phyloP scores from a whole-genome alignment of 2,888 invertebrate genomes.

The Hanleya hanleyi region DNA sequence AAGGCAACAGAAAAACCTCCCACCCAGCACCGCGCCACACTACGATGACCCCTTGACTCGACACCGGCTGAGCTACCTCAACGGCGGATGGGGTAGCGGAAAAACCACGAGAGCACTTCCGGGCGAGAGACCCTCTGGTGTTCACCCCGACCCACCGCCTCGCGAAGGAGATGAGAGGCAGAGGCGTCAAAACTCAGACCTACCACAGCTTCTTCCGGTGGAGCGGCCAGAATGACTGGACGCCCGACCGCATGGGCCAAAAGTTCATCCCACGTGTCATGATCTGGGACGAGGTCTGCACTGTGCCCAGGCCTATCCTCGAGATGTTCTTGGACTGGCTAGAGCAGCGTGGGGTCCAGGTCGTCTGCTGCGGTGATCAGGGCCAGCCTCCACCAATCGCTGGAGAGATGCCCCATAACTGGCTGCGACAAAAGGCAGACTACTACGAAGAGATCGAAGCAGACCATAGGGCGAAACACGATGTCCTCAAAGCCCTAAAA shows the following conservation, averaged over 20 bases:
- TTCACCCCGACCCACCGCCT: neutral
- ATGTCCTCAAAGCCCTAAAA: neutral
- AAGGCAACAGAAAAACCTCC: neutral
- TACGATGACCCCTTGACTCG: neutral
- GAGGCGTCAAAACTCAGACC: constrained; percentile 14
- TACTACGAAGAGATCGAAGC: constrained; percentile 9
- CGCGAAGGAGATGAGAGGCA: constrained; percentile 16
- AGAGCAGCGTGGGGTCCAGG: constrained; percentile 8
- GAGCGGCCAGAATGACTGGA: neutral
- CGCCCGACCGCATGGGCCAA: constrained; percentile 13
- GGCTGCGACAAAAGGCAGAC: constrained; percentile 1
- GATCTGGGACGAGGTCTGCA: neutral
- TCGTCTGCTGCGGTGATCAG: constrained; percentile 21
- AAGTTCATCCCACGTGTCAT: constrained; percentile 16
- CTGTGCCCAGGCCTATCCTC: constrained; percentile 2
- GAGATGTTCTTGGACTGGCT: constrained; percentile 21
- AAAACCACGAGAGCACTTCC: constrained; percentile 8
- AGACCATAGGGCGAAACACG: neutral
- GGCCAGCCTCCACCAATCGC: constrained; percentile 21
- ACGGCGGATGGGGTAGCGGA: neutral
- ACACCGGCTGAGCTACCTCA: neutral
- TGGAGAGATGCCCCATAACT: constrained; percentile 14
- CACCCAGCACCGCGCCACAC: neutral
- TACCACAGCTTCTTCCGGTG: constrained; percentile 4
- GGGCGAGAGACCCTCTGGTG: constrained; percentile 2